phyloP scores from a whole-genome alignment of 1,140 invertebrate genomes.

The Papilio aristodemus region DNA sequence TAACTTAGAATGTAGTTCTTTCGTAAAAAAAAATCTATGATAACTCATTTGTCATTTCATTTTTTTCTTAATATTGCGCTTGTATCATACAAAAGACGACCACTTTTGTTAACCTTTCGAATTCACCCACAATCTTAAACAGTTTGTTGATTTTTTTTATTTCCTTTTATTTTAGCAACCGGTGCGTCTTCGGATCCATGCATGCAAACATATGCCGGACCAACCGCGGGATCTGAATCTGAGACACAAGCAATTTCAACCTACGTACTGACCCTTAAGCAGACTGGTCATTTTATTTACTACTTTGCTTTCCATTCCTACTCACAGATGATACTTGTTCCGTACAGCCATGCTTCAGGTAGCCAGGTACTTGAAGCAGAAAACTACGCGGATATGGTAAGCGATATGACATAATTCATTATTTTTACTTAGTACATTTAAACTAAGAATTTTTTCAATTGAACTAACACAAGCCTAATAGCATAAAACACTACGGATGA shows the following conservation, averaged over 20 bases:
- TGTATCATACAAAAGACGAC: no score
- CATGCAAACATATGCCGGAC: slow-evolving; percentile 91
- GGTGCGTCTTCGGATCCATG: slow-evolving; percentile 93
- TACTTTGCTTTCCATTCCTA: slow-evolving; percentile 88
- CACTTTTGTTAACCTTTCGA: no score
- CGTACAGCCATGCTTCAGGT: slow-evolving; percentile 84
- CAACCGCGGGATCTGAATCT: slow-evolving; percentile 91
- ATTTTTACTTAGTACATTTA: not conserved
- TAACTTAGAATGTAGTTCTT: no score
- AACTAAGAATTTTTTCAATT: no score
- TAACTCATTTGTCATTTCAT: not conserved
- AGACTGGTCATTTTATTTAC: slow-evolving; percentile 61
- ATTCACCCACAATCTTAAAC: no score
- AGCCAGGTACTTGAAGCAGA: slow-evolving; percentile 73
- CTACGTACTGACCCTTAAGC: slow-evolving; percentile 50
- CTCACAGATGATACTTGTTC: slow-evolving; percentile 86
- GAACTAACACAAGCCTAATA: no score
- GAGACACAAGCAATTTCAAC: slow-evolving; percentile 88
- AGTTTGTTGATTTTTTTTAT: not conserved
- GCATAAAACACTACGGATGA: no score
- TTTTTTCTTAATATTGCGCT: slow-evolving; percentile 1
- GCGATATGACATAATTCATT: slow-evolving; percentile 30
- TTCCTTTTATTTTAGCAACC: slow-evolving; percentile 54
- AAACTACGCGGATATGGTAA: slow-evolving; percentile 84
- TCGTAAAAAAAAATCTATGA: no score